Evolutionary conservation across 2,113 vertebrate species (phyloP).

Genomic region (Apeltes quadracus): DNA sequence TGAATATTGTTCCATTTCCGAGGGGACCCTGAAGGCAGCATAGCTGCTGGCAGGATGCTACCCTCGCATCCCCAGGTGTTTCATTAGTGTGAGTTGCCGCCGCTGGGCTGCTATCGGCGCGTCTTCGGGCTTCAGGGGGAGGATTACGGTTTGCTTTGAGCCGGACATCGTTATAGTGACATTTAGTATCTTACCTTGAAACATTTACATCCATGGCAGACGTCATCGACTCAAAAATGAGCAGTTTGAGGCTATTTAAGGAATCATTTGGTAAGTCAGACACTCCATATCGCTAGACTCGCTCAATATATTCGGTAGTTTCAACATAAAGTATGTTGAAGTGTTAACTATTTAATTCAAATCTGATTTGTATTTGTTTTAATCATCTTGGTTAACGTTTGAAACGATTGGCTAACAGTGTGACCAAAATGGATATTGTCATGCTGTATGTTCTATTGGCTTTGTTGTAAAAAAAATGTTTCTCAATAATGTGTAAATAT

Average conservation of each 20-base stretch:
- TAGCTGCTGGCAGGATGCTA: background rate
- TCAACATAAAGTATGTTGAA: background rate
- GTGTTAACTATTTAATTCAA: background rate
- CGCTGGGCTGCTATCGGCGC: constrained; percentile 11
- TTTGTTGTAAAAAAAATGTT: background rate
- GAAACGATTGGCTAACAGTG: too few species aligned
- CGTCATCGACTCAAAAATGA: constrained; percentile 60
- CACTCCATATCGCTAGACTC: background rate
- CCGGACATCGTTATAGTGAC: too few species aligned
- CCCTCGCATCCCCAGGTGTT: background rate
- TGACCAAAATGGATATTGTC: background rate
- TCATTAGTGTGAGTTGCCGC: constrained; percentile 30
- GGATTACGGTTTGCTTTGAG: background rate
- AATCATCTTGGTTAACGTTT: background rate
- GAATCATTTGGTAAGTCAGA: constrained; percentile 75
- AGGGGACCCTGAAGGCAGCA: constrained; percentile 22
- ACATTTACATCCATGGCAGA: constrained; percentile 12
- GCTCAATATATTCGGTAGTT: background rate
- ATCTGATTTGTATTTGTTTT: too few species aligned
- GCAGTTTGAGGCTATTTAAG: constrained; percentile 66
- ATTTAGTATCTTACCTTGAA: too few species aligned
- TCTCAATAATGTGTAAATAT: background rate
- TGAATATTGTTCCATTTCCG: background rate
- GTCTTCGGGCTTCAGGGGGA: background rate
- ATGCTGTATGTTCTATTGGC: background rate